These are phyloP conservation scores for Apostichopus californicus DNA, from an alignment of 35 echinoderm and acorn worm species.

Conservation along the genomic window DNA sequence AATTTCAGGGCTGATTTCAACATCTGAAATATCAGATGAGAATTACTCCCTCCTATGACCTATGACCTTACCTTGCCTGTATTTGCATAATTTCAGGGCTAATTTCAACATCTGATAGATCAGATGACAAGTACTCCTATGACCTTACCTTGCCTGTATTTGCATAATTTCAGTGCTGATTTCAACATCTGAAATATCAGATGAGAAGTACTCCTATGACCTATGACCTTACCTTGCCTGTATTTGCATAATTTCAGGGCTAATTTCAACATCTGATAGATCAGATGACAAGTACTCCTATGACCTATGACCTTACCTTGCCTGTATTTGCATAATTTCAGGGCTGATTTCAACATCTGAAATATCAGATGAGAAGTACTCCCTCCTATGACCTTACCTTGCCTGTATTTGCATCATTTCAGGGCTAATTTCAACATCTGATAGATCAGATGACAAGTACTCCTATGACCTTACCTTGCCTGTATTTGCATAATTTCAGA, in stretches of 20 bases:
- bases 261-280: too few relatives aligned
- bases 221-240: too few relatives aligned
- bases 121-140: too few relatives aligned
- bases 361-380: background rate
- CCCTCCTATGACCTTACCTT: constrained; percentile 17
- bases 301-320: too few relatives aligned
- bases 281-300: too few relatives aligned
- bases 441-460: too few relatives aligned
- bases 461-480: constrained; percentile 35
- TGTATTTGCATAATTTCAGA: constrained; percentile 62
- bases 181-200: constrained; percentile 21
- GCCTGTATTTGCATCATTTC: constrained; percentile 59
- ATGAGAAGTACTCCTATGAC: background rate
- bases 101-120: too few relatives aligned
- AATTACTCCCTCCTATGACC: too few relatives aligned
- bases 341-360: constrained; percentile 24
- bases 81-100: too few relatives aligned
- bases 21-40: constrained; percentile 26
- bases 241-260: too few relatives aligned
- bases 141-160: too few relatives aligned
- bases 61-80: too few relatives aligned
- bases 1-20: constrained; percentile 45
- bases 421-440: background rate
- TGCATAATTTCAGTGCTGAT: constrained; percentile 47
- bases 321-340: constrained; percentile 61